Base-by-base conservation (phyloP, 2,797 vertebrate species). In the Hafferia zeledoni region DNA sequence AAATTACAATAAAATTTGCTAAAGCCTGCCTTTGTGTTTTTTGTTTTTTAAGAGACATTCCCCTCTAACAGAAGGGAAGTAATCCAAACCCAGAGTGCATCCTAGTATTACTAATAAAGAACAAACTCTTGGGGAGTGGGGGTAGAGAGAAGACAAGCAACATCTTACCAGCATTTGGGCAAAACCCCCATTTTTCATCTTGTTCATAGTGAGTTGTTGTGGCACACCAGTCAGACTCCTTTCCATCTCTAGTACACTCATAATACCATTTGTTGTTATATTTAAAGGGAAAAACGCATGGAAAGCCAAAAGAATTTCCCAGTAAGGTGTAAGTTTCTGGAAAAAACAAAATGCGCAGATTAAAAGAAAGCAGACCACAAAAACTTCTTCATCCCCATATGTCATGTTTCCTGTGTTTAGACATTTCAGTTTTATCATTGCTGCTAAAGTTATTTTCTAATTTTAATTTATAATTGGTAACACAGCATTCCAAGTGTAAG, bases 101-200 rank as follows among this genome's bases (percentile, higher is more conserved):
- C 39, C 79, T 44, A 55, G 24, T 23, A 80, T 20, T 69, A 50
- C 23, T 50, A 65, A 33, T 6, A n/a, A 57, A 63, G 39, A 81
- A 17, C 46, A 83, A 59, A 46, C 20, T 87, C 24, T 43, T 87
- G 77, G 75, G 65, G 52, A 13, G 50, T 47, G 5, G 33, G 18
- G 13, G 64, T 25, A 74, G 8, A 37, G 31, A 75, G 52, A 91
- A 83, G 30, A 81, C 30, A 63, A 75, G 49, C 10, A 79, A 74
- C 28, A 75, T 86, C 96, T 98, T 98, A 99, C 99, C 98, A 96
- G 98, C 96, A 93, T 97, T 98, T 5, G 99, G 99, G 94, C 99
- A 99, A 97, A 99, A 99, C 17, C 99, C 99, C 99, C 99, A 99
- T 97, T 98, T 98, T 95, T 99, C 98, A 8, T 98, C 98, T 87